phyloP scores from a whole-genome alignment of 1,140 invertebrate genomes.

The Scylla paramamosain region DNA sequence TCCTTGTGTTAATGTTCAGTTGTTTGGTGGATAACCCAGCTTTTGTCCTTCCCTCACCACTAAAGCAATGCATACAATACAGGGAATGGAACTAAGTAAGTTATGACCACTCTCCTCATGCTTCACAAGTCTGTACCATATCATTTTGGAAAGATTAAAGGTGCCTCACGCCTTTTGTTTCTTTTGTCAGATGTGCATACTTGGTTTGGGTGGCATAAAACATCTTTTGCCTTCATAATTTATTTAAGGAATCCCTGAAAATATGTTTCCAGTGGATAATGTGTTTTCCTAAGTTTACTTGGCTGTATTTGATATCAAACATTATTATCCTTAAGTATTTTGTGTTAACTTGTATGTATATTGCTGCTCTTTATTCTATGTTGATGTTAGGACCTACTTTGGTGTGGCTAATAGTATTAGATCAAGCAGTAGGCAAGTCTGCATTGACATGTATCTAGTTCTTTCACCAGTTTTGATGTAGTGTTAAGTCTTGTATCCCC shows the following conservation, averaged over 20 bases:
- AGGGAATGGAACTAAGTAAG: background rate
- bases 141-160: background rate
- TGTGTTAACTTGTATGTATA: background rate
- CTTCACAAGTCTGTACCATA: background rate
- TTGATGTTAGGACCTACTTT: background rate
- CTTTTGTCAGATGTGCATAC: background rate
- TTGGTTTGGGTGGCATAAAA: background rate
- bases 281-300: background rate
- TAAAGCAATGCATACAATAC: conserved; percentile 14
- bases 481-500: background rate
- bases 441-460: background rate
- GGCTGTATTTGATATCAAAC: background rate
- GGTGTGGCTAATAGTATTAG: background rate
- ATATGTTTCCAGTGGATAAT: background rate
- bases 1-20: background rate
- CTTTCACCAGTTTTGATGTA: background rate
- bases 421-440: background rate
- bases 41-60: background rate
- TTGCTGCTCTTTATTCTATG: background rate
- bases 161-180: background rate
- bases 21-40: background rate
- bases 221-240: background rate
- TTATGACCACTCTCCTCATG: background rate
- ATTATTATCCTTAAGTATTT: background rate
- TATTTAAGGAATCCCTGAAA: conserved; percentile 12